Percentiles rank a stretch among this genome's conserved stretches.
Evolutionary conservation across 2,113 vertebrate genomes (phyloP).

Genomic region (Cyanoramphus novaezelandiae): DNA sequence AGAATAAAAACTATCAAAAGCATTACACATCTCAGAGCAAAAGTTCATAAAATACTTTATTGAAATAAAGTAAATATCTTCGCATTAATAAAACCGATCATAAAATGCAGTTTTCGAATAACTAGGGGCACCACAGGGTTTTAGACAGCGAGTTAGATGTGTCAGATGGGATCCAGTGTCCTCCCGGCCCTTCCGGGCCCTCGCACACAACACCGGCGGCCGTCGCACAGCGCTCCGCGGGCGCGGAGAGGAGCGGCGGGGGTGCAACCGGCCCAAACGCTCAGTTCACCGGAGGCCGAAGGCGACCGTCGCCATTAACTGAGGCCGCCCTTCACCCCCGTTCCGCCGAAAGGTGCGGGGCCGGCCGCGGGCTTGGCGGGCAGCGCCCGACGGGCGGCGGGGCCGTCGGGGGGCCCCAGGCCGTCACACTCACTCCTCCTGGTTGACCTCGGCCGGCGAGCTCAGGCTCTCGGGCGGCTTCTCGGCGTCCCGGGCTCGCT

Average conservation of each 20-base stretch:
- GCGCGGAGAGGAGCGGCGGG: not conserved
- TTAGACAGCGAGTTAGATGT: conserved; percentile 11
- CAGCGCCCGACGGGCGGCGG: not conserved
- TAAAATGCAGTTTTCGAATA: conserved; percentile 62
- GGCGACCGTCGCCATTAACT: not conserved
- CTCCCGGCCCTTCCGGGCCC: not conserved
- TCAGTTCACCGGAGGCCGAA: not conserved
- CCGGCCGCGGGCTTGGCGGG: not conserved
- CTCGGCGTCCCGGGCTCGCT: conserved; percentile 82
- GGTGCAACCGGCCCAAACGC: not conserved
- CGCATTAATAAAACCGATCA: conserved; percentile 62
- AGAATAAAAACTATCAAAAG: not conserved
- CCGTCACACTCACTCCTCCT: conserved; percentile 78
- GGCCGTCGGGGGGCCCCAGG: not conserved
- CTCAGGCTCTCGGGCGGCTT: conserved; percentile 76
- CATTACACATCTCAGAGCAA: not conserved
- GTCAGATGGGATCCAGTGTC: conserved; percentile 4
- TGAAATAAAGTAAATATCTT: conserved; percentile 78
- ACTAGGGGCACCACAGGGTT: conserved; percentile 55
- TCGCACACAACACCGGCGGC: not conserved
- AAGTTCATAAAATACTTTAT: conserved; percentile 82
- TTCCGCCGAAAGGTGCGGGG: not conserved
- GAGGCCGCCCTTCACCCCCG: not conserved
- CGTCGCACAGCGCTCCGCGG: not conserved
- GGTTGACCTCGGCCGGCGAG: conserved; percentile 78